phyloP scores from a whole-genome alignment of 2,113 vertebrate genomes.

The Paradisaea rubra region DNA sequence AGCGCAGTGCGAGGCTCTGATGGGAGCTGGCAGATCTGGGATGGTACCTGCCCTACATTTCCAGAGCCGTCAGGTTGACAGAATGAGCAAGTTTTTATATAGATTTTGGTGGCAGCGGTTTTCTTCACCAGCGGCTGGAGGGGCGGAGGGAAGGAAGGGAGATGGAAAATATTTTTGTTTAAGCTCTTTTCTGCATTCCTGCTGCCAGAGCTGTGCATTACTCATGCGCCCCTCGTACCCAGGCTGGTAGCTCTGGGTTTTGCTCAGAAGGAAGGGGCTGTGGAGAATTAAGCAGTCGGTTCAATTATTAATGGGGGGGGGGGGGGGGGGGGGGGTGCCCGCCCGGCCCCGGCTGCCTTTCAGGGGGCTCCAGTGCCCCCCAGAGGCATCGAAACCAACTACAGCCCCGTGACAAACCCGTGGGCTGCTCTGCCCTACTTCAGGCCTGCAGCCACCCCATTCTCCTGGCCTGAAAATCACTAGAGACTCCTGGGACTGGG shows the following conservation, averaged over 20 bases:
- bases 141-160: neutral
- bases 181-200: neutral
- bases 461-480: neutral
- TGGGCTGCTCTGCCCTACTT: neutral
- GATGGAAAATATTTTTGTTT: neutral
- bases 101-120: neutral
- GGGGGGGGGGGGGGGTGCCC: neutral
- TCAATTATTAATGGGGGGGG: slow-evolving; percentile 41
- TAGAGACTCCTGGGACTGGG: rapidly evolving
- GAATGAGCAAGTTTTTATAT: slow-evolving; percentile 41
- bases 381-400: slow-evolving; percentile 24
- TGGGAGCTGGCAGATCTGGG: slow-evolving; percentile 44
- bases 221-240: neutral
- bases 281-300: neutral
- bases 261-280: neutral
- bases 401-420: neutral
- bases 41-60: slow-evolving; percentile 47
- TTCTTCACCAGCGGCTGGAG: neutral
- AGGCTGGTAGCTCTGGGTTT: neutral
- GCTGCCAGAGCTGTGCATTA: neutral
- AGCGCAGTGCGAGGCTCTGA: neutral
- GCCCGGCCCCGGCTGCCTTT: neutral
- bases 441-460: rapidly evolving
- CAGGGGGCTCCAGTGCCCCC: slow-evolving; percentile 37
- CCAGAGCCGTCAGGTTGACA: neutral